These are phyloP conservation scores for Sturnus vulgaris DNA, from an alignment of 2,113 vertebrate genomes.

Conservation along the genomic window DNA sequence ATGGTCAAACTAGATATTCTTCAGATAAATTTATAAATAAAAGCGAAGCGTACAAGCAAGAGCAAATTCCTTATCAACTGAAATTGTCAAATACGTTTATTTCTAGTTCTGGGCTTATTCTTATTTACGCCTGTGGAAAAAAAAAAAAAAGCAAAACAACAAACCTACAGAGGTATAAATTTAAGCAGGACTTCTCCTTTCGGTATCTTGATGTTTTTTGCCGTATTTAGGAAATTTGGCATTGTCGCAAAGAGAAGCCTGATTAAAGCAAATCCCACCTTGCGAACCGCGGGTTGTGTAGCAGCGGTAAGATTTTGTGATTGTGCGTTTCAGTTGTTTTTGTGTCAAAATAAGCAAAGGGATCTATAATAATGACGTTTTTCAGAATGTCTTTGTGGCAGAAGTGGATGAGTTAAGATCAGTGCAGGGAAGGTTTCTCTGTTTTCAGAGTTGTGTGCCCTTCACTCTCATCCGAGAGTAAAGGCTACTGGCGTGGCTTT, in stretches of 20 bases:
- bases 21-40: constrained; percentile 9
- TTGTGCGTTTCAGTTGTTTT: neutral
- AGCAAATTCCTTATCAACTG: neutral
- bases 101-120: neutral
- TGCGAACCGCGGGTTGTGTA: fast-evolving
- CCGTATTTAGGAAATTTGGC: neutral
- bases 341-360: neutral
- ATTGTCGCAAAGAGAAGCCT: fast-evolving
- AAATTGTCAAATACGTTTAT: neutral
- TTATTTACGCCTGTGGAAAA: neutral
- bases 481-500: fast-evolving
- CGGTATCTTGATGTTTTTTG: fast-evolving
- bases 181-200: neutral
- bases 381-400: fast-evolving
- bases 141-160: fast-evolving
- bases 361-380: fast-evolving
- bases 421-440: neutral
- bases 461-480: neutral
- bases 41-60: neutral
- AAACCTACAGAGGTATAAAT: neutral
- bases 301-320: neutral
- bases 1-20: neutral
- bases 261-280: neutral
- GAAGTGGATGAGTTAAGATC: neutral
- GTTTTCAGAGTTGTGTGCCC: neutral